A percentile compares a stretch with the other conserved stretches of the same genome.
phyloP scores from a whole-genome alignment of 2,888 invertebrate species.

The Vanessa cardui region DNA sequence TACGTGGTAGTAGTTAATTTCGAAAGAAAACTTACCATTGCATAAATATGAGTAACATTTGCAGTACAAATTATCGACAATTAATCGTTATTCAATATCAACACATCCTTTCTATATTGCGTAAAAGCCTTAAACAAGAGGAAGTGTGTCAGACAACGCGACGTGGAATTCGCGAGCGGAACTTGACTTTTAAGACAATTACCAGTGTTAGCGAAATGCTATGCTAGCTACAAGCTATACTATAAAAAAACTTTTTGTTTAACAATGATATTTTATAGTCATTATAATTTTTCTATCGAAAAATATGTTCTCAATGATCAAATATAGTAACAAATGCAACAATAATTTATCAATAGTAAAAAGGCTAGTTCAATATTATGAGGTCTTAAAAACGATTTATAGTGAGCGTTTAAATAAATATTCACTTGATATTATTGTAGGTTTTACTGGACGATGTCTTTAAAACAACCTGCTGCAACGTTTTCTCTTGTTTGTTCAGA shows the following conservation, averaged over 20 bases:
- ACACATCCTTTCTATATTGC: slow-evolving; percentile 48
- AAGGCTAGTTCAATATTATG: too few species aligned
- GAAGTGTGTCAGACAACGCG: slow-evolving; percentile 48
- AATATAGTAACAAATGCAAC: too few species aligned
- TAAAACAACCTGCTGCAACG: slow-evolving; percentile 41
- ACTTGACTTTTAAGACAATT: slow-evolving; percentile 37
- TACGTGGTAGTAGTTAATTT: too few species aligned
- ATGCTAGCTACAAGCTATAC: slow-evolving; percentile 20
- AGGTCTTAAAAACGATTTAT: too few species aligned
- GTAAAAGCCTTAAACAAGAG: slow-evolving; percentile 44
- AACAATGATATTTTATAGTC: background rate
- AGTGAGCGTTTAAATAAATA: too few species aligned
- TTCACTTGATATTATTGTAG: slow-evolving; percentile 1
- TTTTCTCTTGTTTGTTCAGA: slow-evolving; percentile 55
- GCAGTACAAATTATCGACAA: slow-evolving; percentile 4
- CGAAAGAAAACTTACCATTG: background rate
- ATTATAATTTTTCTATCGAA: background rate
- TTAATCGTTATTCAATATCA: slow-evolving; percentile 43
- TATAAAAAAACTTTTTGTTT: background rate
- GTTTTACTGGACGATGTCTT: slow-evolving; percentile 28
- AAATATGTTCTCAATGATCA: too few species aligned
- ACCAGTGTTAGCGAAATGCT: slow-evolving; percentile 32
- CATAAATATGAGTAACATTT: slow-evolving; percentile 13
- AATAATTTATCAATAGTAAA: too few species aligned
- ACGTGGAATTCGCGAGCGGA: slow-evolving; percentile 51